Percentiles rank a stretch among this genome's conserved stretches.
phyloP scores from a whole-genome alignment of 2,113 vertebrate genomes.

The Balaeniceps rex region DNA sequence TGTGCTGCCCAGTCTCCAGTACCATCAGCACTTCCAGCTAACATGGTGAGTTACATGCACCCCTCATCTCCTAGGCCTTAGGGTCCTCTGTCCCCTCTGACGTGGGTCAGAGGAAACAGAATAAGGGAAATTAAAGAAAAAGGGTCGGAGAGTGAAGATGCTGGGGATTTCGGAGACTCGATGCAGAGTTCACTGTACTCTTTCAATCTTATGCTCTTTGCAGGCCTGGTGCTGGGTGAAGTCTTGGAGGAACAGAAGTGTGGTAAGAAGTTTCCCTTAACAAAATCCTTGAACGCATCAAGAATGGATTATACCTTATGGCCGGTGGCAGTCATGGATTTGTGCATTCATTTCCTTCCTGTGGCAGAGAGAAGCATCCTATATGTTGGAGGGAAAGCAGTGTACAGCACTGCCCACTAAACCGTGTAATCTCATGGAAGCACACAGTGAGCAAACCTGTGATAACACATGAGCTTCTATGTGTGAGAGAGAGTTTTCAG shows the following conservation, averaged over 20 bases:
- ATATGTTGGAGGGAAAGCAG: background rate
- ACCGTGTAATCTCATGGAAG: accelerated
- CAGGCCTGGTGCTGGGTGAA: background rate
- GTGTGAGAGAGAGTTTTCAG: background rate
- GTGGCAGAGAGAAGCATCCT: background rate
- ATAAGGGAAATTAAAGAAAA: background rate
- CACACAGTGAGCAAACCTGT: background rate
- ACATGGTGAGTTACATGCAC: background rate
- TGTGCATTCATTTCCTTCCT: background rate
- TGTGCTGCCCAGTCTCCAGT: background rate
- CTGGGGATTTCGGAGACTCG: background rate
- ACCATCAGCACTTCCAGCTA: background rate
- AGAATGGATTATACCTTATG: background rate
- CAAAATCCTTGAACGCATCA: background rate
- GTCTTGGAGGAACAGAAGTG: background rate
- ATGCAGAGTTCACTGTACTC: background rate
- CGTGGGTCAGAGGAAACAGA: background rate
- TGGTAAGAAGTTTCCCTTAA: background rate
- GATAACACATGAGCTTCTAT: background rate
- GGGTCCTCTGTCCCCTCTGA: background rate
- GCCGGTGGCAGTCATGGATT: background rate
- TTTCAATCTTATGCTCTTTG: background rate
- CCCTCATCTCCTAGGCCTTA: background rate
- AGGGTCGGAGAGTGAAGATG: background rate
- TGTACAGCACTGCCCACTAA: background rate